Conservation (phyloP, 2,113 vertebrate species). For the Nothoprocta pentlandii region DNA sequence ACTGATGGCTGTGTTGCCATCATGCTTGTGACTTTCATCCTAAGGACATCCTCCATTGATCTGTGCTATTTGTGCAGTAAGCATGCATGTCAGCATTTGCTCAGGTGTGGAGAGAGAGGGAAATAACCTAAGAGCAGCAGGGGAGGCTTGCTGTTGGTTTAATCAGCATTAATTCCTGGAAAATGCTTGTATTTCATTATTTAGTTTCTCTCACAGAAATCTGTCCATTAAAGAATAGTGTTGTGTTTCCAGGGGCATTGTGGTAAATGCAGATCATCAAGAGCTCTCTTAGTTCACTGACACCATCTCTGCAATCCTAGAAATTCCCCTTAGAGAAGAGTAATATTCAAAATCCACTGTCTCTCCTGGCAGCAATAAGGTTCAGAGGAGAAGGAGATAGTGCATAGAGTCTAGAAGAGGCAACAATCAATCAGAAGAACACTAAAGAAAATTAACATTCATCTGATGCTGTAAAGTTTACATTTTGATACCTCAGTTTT, state of each 20-base stretch:
- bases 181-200: conserved; percentile 6
- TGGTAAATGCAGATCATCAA: not conserved
- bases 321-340: not conserved
- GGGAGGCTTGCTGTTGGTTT: not conserved
- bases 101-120: not conserved
- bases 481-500: not conserved
- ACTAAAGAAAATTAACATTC: not conserved
- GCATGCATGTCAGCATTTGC: not conserved
- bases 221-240: conserved; percentile 20
- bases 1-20: fast-evolving
- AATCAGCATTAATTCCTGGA: not conserved
- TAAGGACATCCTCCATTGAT: not conserved
- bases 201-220: conserved; percentile 38
- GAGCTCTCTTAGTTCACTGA: conserved; percentile 33
- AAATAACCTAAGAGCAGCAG: not conserved
- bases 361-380: not conserved
- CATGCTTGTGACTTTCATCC: not conserved
- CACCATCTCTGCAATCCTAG: not conserved
- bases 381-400: not conserved
- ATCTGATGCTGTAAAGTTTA: not conserved
- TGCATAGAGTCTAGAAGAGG: not conserved
- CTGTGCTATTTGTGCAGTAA: not conserved
- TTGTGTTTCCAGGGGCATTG: not conserved
- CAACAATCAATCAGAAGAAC: not conserved
- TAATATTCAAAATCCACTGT: not conserved